These are phyloP conservation scores for Maccullochella peelii DNA, from an alignment of 2,113 vertebrate species.

Conservation along the genomic window DNA sequence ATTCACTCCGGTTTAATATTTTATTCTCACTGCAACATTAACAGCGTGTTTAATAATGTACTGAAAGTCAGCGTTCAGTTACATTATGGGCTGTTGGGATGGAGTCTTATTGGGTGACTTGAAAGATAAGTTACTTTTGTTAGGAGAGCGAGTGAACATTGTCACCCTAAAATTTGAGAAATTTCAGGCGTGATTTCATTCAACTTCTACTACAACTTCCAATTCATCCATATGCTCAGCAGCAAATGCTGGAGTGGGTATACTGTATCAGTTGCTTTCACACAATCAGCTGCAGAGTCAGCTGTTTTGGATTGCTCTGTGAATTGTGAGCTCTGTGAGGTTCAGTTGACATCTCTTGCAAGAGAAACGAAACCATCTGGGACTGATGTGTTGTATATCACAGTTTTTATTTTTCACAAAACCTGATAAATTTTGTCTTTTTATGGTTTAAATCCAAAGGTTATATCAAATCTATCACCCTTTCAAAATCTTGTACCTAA, in stretches of 20 bases:
- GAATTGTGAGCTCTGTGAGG: too few relatives aligned
- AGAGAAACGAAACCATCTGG: neutral
- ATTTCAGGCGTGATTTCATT: conserved; percentile 11
- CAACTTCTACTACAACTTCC: neutral
- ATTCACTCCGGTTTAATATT: neutral
- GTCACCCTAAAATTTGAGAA: neutral
- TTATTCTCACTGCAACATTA: neutral
- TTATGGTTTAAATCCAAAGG: neutral
- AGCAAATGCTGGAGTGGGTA: neutral
- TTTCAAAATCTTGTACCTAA: neutral
- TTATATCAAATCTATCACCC: neutral
- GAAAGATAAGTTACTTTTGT: neutral
- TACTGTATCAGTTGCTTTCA: neutral
- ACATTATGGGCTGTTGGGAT: neutral
- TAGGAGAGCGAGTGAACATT: conserved; percentile 17
- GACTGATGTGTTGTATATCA: neutral
- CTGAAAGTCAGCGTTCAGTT: neutral
- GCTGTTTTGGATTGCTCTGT: conserved; percentile 18
- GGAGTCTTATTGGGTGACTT: neutral
- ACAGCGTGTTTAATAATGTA: conserved; percentile 2
- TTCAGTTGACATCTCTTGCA: too few relatives aligned
- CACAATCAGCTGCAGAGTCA: conserved; percentile 37
- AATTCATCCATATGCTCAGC: neutral
- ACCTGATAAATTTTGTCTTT: neutral
- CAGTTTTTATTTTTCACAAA: neutral